Evolutionary conservation across 2,888 invertebrate species (phyloP).

Genomic region (Microctonus aethiopoides): DNA sequence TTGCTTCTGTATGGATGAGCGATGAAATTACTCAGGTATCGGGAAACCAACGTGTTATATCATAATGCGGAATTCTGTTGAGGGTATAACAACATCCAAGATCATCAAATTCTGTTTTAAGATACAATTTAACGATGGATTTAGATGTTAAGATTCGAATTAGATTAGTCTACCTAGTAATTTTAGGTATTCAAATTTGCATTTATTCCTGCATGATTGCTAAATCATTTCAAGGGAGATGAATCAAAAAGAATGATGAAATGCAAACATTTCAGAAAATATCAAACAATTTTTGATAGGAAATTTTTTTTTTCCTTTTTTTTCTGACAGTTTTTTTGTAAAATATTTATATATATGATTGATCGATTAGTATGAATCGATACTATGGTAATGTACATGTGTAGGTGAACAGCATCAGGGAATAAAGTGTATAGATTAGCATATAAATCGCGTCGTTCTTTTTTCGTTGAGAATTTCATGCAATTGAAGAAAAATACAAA

Average conservation of each 20-base stretch:
- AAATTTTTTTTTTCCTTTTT: neutral
- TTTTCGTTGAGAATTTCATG: constrained; percentile 29
- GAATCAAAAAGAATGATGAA: too few relatives aligned
- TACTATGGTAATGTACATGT: constrained; percentile 47
- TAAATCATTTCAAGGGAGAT: too few relatives aligned
- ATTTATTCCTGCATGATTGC: too few relatives aligned
- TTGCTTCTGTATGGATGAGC: neutral
- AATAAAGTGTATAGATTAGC: constrained; percentile 45
- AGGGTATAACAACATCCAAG: neutral
- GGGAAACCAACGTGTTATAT: neutral
- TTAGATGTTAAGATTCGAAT: neutral
- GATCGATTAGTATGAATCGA: constrained; percentile 48
- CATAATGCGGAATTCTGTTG: neutral
- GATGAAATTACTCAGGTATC: neutral
- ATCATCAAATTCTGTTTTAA: neutral
- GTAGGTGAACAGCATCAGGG: neutral
- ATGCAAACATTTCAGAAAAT: too few relatives aligned
- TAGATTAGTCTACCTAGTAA: neutral
- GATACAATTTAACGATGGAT: neutral
- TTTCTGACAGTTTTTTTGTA: neutral
- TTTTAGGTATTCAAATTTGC: too few relatives aligned
- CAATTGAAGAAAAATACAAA: constrained; percentile 24
- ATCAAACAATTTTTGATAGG: neutral
- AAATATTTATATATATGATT: constrained; percentile 30
- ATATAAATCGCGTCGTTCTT: constrained; percentile 51